Evolutionary conservation across 2,888 invertebrate species (phyloP), one percentile per base, ranked within the genome.

Genomic region (Drosophila greeni): DNA sequence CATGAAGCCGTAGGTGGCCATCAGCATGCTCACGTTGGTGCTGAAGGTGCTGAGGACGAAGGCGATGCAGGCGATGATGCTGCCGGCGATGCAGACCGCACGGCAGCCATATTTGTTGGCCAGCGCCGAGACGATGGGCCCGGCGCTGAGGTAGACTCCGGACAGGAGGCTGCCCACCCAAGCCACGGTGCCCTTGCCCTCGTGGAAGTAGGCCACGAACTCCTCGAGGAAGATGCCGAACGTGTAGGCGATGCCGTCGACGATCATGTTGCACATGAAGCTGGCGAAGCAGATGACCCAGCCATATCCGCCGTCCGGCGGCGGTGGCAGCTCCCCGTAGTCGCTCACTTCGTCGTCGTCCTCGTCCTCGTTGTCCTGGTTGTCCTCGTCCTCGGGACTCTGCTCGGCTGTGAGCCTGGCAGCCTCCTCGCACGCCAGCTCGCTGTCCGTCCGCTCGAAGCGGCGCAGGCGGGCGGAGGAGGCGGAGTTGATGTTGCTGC

Each of bases 241-340:
- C 8, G 98, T 97, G 90, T 98, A 99, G n/a, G 97, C 96, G 72
- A 99, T 97, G 80, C 97, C 99, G 89, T 99, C 99, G 60, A 99
- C 97, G 80, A 99, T 95, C 91, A 99, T 93, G 92, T 99, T 98
- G 90, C 97, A 97, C 93, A 98, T 93, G 90, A 99, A 98, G 43
- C 97, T 97, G 55, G 97, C 97, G 85, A 96, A 93, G 56, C 98
- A 98, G 86, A 99, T 95, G 85, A 98, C 94, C 95, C 95, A 96
- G 36, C 95, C 95, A 88, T 94, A 96, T 52, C 97, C 97, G 73
- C 95, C 95, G 88, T 96, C 96, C 37, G 96, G 96, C 54, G 96
- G 95, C 57, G 95, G 95, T 23, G 96, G 96, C 70, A 95, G 90
- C 78, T 94, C 94, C 76, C 93, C 92, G 85, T 94, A 94, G 86